Percentiles rank a stretch among this genome's conserved stretches.
phyloP scores from a whole-genome alignment of 2,113 vertebrate species.

The Hucho hucho region DNA sequence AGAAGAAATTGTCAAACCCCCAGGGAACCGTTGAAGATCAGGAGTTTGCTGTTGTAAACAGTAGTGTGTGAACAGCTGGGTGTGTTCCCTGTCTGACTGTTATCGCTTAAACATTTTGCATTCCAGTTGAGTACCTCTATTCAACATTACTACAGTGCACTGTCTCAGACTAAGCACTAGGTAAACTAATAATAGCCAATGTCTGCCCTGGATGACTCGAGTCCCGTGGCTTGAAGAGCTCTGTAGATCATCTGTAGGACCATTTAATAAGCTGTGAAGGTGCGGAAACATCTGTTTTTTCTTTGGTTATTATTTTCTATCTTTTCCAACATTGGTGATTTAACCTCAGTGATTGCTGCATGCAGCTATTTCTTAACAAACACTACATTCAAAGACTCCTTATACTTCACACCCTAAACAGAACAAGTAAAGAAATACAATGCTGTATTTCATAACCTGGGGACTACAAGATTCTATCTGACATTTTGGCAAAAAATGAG shows the following conservation, averaged over 20 bases:
- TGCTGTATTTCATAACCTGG: neutral
- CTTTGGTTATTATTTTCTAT: neutral
- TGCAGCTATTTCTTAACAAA: neutral
- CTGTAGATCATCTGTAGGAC: neutral
- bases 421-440: neutral
- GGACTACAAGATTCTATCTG: neutral
- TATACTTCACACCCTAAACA: neutral
- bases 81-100: constrained; percentile 28
- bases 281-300: neutral
- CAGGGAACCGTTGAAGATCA: constrained; percentile 16
- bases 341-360: neutral
- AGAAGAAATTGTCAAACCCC: neutral
- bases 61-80: constrained; percentile 62
- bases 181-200: constrained; percentile 14
- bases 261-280: neutral
- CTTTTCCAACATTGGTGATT: neutral
- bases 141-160: neutral
- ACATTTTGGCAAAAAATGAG: no score
- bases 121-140: neutral
- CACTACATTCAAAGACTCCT: neutral
- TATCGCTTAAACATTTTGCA: constrained; percentile 18
- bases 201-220: constrained; percentile 8
- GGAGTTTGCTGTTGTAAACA: constrained; percentile 54
- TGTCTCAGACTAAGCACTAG: constrained; percentile 10
- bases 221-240: neutral